Base-by-base conservation (phyloP, 1,140 invertebrate genomes). In the Drosophila leontia region DNA sequence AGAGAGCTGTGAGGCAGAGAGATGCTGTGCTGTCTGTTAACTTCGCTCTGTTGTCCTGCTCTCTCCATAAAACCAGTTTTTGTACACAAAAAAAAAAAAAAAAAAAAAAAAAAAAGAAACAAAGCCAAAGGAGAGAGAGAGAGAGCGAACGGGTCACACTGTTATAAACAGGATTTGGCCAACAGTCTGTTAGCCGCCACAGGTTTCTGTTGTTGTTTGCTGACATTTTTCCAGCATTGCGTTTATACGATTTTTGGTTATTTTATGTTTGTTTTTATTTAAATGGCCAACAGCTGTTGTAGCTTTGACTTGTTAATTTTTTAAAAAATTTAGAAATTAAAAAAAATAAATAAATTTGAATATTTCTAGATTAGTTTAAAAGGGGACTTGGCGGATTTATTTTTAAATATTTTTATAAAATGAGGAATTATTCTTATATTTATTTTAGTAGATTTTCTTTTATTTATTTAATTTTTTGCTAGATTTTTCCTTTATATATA, bases 131-230 rank as follows among this genome's bases (percentile, higher is more conserved):
- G 51, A 19, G 51, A 55, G 32, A 55, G 51, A 35, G 44, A 55
- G 51, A 35, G 44, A 59, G 53, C 23, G 32, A 59, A 34, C 59
- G 68, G 32, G 34, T 17, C 19, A 47, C 55, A 60, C 42, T 62
- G 57, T 34, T 63, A 26, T 29, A 17, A 51, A 51, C 59, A 64
- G 47, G 47, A 65, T 51, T 42, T 32, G 15, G 26, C 37, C 50
- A 44, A 58, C 60, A 75, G 56, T 26, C 56, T 82, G 80, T 78
- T 84, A 80, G 64, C 82, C 39, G 82, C 82, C 75, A 85, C 82
- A 85, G 82, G 82, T 85, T 78, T 78, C 68, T 83, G 74, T 82
- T 76, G 71, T 64, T 65, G 44, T 41, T 58, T 64, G 34, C 53
- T 23, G n/a, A 23, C 23, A 53, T 51, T 37, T 47, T 45, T 45